phyloP scores from a whole-genome alignment of 2,797 vertebrate species.

The Coregonus sp. region DNA sequence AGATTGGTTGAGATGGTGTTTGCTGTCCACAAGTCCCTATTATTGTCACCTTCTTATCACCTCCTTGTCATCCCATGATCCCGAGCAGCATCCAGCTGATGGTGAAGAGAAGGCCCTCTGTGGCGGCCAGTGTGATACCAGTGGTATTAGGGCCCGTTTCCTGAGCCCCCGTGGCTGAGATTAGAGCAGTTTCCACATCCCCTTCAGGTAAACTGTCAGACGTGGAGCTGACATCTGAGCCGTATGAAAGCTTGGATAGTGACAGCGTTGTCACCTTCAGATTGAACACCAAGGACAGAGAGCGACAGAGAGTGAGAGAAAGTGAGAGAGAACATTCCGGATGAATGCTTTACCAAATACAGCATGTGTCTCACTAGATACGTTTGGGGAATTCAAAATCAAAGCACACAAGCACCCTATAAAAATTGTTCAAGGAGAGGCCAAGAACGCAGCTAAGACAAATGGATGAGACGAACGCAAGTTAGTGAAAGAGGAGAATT shows the following conservation, averaged over 20 bases:
- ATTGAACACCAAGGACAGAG: slow-evolving; percentile 31
- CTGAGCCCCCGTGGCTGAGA: slow-evolving; percentile 23
- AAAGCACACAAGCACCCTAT: slow-evolving; percentile 14
- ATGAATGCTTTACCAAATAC: slow-evolving; percentile 12
- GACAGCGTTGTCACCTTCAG: slow-evolving; percentile 51
- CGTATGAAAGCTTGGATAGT: slow-evolving; percentile 38
- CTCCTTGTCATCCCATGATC: slow-evolving; percentile 60
- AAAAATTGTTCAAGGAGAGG: not conserved
- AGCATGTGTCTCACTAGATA: not conserved
- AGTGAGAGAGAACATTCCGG: slow-evolving; percentile 14
- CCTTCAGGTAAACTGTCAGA: slow-evolving; percentile 46
- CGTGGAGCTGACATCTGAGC: slow-evolving; percentile 42
- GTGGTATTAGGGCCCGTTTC: slow-evolving; percentile 23
- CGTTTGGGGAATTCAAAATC: slow-evolving; percentile 14
- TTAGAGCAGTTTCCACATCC: not conserved
- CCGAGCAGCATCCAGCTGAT: slow-evolving; percentile 42
- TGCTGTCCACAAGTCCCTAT: slow-evolving; percentile 47
- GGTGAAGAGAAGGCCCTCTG: slow-evolving; percentile 43
- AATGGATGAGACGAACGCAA: not conserved
- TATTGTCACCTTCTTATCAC: slow-evolving; percentile 64
- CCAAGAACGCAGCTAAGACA: not conserved
- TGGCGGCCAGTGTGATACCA: slow-evolving; percentile 40
- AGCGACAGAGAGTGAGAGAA: slow-evolving; percentile 18
- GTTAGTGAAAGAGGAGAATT: slow-evolving; percentile 7
- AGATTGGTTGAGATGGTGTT: slow-evolving; percentile 33